phyloP scores from a whole-genome alignment of 2,888 invertebrate species.

The Athalia rosae region DNA sequence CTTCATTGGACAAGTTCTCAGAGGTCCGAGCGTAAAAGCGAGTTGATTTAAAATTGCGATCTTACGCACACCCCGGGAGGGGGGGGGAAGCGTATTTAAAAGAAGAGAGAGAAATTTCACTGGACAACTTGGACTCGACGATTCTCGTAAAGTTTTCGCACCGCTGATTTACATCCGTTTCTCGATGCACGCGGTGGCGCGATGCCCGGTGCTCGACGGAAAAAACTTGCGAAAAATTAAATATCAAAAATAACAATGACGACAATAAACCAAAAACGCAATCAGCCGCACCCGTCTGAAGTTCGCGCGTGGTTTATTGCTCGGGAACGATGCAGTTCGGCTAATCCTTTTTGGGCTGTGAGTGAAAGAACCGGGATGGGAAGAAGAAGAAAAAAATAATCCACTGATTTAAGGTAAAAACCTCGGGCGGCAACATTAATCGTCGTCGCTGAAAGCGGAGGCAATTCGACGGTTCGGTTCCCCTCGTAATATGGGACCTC shows the following conservation, averaged over 20 bases:
- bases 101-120: neutral
- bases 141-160: conserved; percentile 34
- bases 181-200: too few species aligned
- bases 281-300: neutral
- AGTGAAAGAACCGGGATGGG: too few species aligned
- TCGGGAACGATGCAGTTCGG: neutral
- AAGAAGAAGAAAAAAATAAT: too few species aligned
- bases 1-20: conserved; percentile 31
- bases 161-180: neutral
- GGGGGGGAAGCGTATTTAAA: too few species aligned
- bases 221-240: too few species aligned
- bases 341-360: neutral
- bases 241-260: neutral
- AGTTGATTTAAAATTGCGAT: neutral
- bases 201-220: too few species aligned
- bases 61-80: too few species aligned
- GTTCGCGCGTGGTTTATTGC: neutral
- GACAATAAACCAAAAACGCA: conserved; percentile 15
- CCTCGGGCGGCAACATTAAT: neutral
- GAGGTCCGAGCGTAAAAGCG: conserved; percentile 25
- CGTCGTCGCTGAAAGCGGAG: neutral
- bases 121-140: conserved; percentile 14
- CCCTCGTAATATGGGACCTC: neutral
- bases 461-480: neutral
- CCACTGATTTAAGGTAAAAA: conserved; percentile 7